Base-by-base conservation (phyloP, 2,888 invertebrate genomes). In the Ceraclea dissimilis region DNA sequence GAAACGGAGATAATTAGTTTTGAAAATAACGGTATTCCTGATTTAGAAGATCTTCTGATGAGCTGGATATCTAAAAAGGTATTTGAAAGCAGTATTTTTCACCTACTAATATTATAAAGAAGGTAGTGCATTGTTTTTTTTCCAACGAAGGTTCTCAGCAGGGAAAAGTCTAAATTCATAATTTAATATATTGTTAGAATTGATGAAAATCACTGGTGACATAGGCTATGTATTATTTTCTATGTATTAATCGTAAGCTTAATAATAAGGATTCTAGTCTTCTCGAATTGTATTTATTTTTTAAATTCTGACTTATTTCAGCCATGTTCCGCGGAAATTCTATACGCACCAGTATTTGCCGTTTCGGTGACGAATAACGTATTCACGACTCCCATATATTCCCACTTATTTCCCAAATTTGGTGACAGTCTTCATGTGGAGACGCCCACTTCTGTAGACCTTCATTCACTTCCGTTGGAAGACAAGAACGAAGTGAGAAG, bases 381-480 rank as follows among this genome's bases (percentile, higher is more conserved):
- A 17, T 84, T 87, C 64, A 71, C 84, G 1, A 81, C 82, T 11
- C 86, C 86, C 21, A 77, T 81, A 2, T 83, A 81, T 65, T 70
- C 72, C 39, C 68, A 74, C 49, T 63, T 84, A 20, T 83, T 80
- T 67, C 84, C 86, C 6, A 68, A 75, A 20, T 74, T 79, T 57
- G 67, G 73, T 54, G 69, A 68, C 0, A 68, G 68, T 44, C 66
- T 75, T 16, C 67, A 68, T 16, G 70, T 70, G 0, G 70, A 72
- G 0, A 64, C 70, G 0, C 47, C 62, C 13, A 59, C 67, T 1
- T 65, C 70, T 1, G 62, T 74, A 53, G 77, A 78, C 58, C 60
- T 79, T 49, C 71, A 73, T 51, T 66, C 69, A 2, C 63, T 80
- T 48, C 68, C 69, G 1, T 63, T 62, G 58, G 70, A 72, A 5